A percentile compares a stretch with the other conserved stretches of the same genome.
Evolutionary conservation across 2,797 vertebrate species (phyloP).

Genomic region (Sebastes alutus): DNA sequence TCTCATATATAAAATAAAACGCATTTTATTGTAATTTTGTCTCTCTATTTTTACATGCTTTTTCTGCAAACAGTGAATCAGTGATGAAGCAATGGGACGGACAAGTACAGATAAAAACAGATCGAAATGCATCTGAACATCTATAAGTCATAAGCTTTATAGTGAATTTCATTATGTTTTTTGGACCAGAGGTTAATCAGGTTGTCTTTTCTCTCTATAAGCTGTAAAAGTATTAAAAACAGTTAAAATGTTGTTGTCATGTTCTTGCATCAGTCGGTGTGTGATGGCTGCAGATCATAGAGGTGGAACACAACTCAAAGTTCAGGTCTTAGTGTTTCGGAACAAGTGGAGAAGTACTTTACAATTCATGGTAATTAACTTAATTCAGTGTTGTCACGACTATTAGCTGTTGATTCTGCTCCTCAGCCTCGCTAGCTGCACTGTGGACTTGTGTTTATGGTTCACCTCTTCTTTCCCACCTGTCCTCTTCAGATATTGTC

Average conservation of each 20-base stretch:
- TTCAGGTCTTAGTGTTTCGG: neutral
- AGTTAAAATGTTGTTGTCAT: neutral
- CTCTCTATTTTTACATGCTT: neutral
- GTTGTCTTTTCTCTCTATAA: neutral
- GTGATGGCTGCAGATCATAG: neutral
- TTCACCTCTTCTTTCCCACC: neutral
- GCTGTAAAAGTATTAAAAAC: neutral
- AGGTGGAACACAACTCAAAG: neutral
- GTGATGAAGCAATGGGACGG: neutral
- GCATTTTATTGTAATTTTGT: neutral
- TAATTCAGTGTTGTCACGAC: neutral
- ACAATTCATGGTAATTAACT: neutral
- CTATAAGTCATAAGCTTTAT: neutral
- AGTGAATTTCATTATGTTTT: neutral
- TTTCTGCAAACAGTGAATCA: neutral
- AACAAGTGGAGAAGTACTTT: neutral
- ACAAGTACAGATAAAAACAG: neutral
- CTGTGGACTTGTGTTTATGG: neutral
- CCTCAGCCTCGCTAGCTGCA: neutral
- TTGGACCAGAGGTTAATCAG: neutral
- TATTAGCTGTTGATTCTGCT: neutral
- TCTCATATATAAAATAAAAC: neutral
- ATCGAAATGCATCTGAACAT: neutral
- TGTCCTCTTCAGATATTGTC: slow-evolving; percentile 40
- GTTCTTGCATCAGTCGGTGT: neutral